Evolutionary conservation across 2,797 vertebrate species (phyloP).

Genomic region (Anguilla megastoma): DNA sequence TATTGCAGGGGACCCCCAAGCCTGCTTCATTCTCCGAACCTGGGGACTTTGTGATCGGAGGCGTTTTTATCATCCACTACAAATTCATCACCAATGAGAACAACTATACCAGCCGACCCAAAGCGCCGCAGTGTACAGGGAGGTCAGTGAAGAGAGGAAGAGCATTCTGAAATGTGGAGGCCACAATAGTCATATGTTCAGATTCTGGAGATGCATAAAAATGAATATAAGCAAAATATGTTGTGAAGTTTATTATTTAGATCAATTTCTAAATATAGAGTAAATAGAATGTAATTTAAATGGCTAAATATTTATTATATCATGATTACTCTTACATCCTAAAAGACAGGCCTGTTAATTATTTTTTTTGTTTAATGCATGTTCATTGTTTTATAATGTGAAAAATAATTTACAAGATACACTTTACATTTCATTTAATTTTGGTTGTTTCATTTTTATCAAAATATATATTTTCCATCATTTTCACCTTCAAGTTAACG

Average conservation of each 20-base stretch:
- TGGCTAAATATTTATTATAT: too few relatives aligned
- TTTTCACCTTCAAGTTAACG: not conserved
- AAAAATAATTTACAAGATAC: not conserved
- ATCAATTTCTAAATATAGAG: too few relatives aligned
- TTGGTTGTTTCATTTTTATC: not conserved
- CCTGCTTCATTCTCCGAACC: constrained; percentile 51
- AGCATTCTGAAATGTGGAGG: not conserved
- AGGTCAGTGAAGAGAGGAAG: constrained; percentile 52
- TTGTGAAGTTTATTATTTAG: too few relatives aligned
- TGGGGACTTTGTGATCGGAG: constrained; percentile 61
- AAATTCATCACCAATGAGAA: constrained; percentile 44
- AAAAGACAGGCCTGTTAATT: not conserved
- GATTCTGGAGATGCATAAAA: too few relatives aligned
- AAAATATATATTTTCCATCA: not conserved
- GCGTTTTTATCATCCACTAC: constrained; percentile 60
- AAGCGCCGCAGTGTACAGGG: constrained; percentile 53
- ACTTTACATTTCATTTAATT: not conserved
- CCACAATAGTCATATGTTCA: too few relatives aligned
- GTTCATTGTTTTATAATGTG: not conserved
- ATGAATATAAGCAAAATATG: not conserved
- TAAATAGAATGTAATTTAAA: too few relatives aligned
- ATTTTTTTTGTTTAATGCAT: not conserved
- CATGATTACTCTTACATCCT: not conserved
- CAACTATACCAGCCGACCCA: constrained; percentile 56
- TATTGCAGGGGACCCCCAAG: constrained; percentile 39